A percentile compares a stretch with the other conserved stretches of the same genome.
phyloP scores from a whole-genome alignment of 1,140 invertebrate species.

The Trissolcus basalis region DNA sequence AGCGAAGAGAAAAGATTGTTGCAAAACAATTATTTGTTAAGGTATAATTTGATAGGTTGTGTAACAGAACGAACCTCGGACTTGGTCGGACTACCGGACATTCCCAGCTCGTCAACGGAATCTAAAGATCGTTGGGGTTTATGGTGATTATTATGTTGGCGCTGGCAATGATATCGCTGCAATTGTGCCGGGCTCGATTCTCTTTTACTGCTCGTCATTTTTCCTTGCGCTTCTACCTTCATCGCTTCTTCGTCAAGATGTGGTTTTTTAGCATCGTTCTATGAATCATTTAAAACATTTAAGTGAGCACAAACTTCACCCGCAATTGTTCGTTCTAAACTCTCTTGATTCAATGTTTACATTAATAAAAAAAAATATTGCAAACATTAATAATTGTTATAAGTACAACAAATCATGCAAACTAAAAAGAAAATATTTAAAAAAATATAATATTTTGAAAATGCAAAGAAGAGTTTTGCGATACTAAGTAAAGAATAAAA shows the following conservation, averaged over 20 bases:
- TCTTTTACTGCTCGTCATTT: slow-evolving; percentile 48
- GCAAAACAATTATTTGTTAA: slow-evolving; percentile 5
- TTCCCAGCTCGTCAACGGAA: slow-evolving; percentile 65
- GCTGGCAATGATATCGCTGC: slow-evolving; percentile 54
- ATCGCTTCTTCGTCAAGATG: slow-evolving; percentile 64
- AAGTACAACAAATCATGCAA: too few relatives aligned
- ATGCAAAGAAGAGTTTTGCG: background rate
- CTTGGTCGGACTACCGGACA: slow-evolving; percentile 66
- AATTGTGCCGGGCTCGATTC: slow-evolving; percentile 28
- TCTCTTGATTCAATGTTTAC: background rate
- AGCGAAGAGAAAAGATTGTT: background rate
- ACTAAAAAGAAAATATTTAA: too few relatives aligned
- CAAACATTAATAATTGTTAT: too few relatives aligned
- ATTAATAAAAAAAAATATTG: background rate
- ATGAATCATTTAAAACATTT: background rate
- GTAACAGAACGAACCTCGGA: slow-evolving; percentile 65
- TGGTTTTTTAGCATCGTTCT: slow-evolving; percentile 67
- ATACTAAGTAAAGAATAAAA: background rate
- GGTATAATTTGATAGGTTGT: slow-evolving; percentile 17
- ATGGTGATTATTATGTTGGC: slow-evolving; percentile 64
- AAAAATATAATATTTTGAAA: too few relatives aligned
- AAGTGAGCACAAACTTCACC: background rate
- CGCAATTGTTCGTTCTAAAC: background rate
- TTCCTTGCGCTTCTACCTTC: slow-evolving; percentile 54
- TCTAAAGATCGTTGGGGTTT: slow-evolving; percentile 58